Conservation (phyloP, 2,888 invertebrate genomes). For the Chironomus tentans region DNA sequence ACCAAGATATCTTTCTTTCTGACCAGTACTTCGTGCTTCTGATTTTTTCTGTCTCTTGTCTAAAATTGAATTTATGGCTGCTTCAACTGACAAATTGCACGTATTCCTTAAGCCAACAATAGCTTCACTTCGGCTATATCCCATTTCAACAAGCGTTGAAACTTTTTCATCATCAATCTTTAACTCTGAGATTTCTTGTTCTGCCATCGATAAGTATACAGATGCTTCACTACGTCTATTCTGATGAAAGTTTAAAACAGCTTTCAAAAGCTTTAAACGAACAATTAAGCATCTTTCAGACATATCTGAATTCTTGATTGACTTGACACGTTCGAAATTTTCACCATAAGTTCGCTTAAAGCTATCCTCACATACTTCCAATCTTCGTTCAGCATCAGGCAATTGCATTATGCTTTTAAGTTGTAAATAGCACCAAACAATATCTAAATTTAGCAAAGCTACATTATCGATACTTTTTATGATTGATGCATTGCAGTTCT, state of each 20-base stretch:
- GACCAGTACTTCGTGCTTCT: constrained; percentile 45
- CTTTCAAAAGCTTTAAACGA: constrained; percentile 70
- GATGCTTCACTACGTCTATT: constrained; percentile 56
- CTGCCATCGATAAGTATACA: constrained; percentile 51
- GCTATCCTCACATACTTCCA: constrained; percentile 56
- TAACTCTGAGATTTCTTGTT: constrained; percentile 53
- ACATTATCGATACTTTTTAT: constrained; percentile 71
- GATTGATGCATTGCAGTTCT: constrained; percentile 40
- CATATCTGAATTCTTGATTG: constrained; percentile 52
- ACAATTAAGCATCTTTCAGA: constrained; percentile 62
- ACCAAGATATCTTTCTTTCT: constrained; percentile 43
- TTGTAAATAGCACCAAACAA: constrained; percentile 82
- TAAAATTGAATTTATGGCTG: constrained; percentile 57
- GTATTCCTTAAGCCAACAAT: constrained; percentile 58
- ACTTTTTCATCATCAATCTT: constrained; percentile 51
- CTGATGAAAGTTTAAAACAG: constrained; percentile 68
- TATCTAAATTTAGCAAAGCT: constrained; percentile 72
- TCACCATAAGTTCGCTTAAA: constrained; percentile 57
- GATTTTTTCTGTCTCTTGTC: constrained; percentile 46
- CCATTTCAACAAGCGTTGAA: constrained; percentile 49
- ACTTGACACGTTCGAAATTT: constrained; percentile 52
- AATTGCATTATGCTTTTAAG: constrained; percentile 57
- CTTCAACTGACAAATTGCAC: constrained; percentile 46
- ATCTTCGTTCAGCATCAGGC: constrained; percentile 61
- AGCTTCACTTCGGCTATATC: constrained; percentile 58